Evolutionary conservation across 2,113 vertebrate species (phyloP).

Genomic region (Misgurnus mizolepis): DNA sequence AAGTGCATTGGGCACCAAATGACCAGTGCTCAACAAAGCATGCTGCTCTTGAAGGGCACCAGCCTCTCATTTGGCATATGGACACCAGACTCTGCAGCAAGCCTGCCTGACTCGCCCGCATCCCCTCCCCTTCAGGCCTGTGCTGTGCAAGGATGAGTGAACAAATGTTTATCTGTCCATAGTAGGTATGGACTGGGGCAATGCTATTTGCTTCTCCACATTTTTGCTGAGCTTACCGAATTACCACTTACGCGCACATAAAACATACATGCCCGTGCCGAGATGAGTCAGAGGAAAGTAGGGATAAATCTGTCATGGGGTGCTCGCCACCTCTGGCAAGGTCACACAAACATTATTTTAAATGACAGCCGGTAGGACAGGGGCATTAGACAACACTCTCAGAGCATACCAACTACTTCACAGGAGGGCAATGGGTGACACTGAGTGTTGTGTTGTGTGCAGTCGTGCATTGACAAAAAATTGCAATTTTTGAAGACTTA

Average conservation of each 20-base stretch:
- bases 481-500: background rate
- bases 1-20: constrained; percentile 43
- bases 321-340: constrained; percentile 49
- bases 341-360: constrained; percentile 56
- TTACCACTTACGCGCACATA: constrained; percentile 32
- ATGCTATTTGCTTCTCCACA: constrained; percentile 24
- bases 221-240: constrained; percentile 46
- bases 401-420: constrained; percentile 42
- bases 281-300: constrained; percentile 27
- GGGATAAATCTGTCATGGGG: constrained; percentile 36
- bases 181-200: constrained; percentile 12
- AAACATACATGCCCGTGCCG: constrained; percentile 36
- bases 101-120: constrained; percentile 31
- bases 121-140: constrained; percentile 45
- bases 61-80: constrained; percentile 43
- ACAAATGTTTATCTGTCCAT: constrained; percentile 46
- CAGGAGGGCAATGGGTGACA: constrained; percentile 24
- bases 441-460: background rate
- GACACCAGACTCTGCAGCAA: constrained; percentile 48
- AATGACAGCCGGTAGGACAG: constrained; percentile 42
- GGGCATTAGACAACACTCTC: constrained; percentile 45
- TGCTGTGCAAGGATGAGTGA: constrained; percentile 39
- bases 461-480: background rate
- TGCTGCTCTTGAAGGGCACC: constrained; percentile 52
- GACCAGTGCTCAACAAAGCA: constrained; percentile 49